Evolutionary conservation across 2,797 vertebrate genomes (phyloP).

Genomic region (Rhincodon typus): DNA sequence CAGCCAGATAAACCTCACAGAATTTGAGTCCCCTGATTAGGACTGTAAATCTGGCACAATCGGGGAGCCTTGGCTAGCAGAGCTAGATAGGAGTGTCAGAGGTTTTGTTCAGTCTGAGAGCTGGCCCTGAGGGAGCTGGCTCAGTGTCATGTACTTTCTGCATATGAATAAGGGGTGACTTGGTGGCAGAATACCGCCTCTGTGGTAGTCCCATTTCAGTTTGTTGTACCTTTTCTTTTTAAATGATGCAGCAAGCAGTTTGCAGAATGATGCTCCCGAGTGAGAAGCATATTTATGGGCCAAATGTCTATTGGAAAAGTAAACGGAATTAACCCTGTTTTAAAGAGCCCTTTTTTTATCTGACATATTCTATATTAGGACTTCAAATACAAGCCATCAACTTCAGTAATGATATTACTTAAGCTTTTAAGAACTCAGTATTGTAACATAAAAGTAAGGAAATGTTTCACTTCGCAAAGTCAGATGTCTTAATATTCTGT

Average conservation of each 20-base stretch:
- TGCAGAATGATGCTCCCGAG: background rate
- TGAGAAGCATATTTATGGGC: background rate
- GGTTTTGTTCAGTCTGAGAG: no score
- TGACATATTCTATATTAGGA: background rate
- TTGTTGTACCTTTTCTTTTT: background rate
- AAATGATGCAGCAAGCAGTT: background rate
- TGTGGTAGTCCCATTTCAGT: no score
- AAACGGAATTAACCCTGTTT: background rate
- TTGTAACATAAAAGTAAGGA: background rate
- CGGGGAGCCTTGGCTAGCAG: no score
- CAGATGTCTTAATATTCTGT: background rate
- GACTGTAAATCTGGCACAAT: no score
- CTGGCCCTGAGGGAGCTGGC: no score
- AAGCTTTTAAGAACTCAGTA: background rate
- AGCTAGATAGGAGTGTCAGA: no score
- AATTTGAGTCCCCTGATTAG: no score
- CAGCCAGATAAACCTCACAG: no score
- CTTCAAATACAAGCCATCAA: background rate
- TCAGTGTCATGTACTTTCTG: no score
- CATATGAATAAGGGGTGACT: no score
- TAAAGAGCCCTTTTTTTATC: background rate
- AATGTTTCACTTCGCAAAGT: background rate
- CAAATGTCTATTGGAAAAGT: background rate
- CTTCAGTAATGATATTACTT: slow-evolving; percentile 6
- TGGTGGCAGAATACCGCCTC: no score